Base-by-base conservation (phyloP, 1,140 invertebrate genomes). In the Drosophila micromelanica region DNA sequence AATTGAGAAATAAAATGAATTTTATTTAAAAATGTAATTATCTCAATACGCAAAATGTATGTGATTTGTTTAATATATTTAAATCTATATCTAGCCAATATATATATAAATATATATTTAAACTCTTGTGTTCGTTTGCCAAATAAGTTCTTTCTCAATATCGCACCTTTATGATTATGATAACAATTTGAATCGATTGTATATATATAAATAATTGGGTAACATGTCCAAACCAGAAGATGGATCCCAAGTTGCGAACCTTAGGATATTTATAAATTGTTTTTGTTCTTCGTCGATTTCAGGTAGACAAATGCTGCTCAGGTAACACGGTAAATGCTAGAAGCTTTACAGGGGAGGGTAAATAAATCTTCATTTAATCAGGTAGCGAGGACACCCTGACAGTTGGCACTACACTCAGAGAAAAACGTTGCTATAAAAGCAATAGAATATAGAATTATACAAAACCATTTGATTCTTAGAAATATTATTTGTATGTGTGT, bases 311-410 rank as follows among this genome's bases (percentile, higher is more conserved):
- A 23, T 13, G 11, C 15, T 32, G 38, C 12, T 40, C 32, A 55
- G 23, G 51, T 55, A 55, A n/a, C 17, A 63, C 15, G 23, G 35
- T n/a, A 40, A 38, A 13, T 35, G 23, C 30, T 12, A 45, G 17
- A 27, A 62, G 56, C 55, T 69, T 55, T 62, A 37, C 2, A 55
- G 23, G 43, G 37, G 30, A 20, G 30, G 38, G n/a, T 37, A 43
- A 49, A 56, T 51, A 45, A 37, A 67, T 65, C 32, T 59, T 13
- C 11, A 17, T 57, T 37, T 37, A 20, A 45, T 3, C 55, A 75
- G 72, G 63, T 76, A 61, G 37, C 56, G 37, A 7, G 27, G 11
- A 30, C 15, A 23, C n/a, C 38, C 23, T 32, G 13, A 32, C 45
- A 40, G 5, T 12, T 32, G 15, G 11, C 32, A 6, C 13, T 32